Conservation (phyloP, 2,797 vertebrate genomes). For the Stomatorhinus walkeri region DNA sequence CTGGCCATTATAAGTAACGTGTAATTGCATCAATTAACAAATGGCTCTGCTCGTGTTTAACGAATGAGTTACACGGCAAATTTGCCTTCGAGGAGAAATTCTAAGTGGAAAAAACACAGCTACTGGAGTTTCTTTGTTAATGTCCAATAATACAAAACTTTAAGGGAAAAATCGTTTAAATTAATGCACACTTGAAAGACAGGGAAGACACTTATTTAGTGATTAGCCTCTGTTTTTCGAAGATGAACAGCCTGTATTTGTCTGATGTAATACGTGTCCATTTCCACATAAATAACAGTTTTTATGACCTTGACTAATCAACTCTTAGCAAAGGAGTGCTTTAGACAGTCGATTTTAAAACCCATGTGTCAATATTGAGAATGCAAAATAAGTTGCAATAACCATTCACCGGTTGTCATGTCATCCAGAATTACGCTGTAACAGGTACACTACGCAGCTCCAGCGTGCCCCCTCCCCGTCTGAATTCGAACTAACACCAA, state of each 20-base stretch:
- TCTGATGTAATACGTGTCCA: not conserved
- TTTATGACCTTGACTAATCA: not conserved
- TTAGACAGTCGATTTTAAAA: not conserved
- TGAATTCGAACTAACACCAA: conserved; percentile 34
- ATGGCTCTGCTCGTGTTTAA: conserved; percentile 76
- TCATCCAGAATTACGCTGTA: not conserved
- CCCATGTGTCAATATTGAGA: not conserved
- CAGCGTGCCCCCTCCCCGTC: conserved; percentile 31
- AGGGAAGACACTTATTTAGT: conserved; percentile 24
- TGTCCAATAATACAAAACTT: conserved; percentile 62
- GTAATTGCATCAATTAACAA: conserved; percentile 88
- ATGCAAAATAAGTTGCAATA: not conserved
- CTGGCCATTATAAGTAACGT: conserved; percentile 66
- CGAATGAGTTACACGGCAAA: conserved; percentile 60
- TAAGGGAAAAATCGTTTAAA: conserved; percentile 63
- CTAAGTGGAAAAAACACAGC: conserved; percentile 40
- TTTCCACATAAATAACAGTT: not conserved
- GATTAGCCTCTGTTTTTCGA: not conserved
- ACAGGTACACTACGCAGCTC: not conserved
- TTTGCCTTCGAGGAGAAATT: conserved; percentile 65
- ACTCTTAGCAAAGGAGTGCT: not conserved
- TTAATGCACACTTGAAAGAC: conserved; percentile 56
- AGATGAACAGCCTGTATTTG: not conserved
- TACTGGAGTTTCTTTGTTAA: conserved; percentile 49
- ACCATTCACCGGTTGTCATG: not conserved